Base-by-base conservation (phyloP, 2,888 invertebrate species). In the Drosophila nr. medialis region DNA sequence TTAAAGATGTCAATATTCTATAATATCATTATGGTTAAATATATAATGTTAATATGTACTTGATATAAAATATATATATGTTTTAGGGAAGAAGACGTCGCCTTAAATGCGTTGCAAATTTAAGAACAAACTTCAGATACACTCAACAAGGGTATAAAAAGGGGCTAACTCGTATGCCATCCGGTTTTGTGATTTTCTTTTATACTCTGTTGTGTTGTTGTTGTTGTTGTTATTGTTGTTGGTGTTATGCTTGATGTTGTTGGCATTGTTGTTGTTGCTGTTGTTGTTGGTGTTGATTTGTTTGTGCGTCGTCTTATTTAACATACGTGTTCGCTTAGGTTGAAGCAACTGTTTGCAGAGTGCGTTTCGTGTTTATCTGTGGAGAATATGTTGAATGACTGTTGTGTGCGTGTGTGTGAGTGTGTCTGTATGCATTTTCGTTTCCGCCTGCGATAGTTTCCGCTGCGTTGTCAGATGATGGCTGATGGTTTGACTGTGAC, bases 401-500 rank as follows among this genome's bases (percentile, higher is more conserved):
- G 58, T 10, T 62, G 45, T 27, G 36, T 10, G 24, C n/a, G 51
- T 48, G 38, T 24, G 48, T 50, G n/a, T 50, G 30, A 30, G 38
- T 42, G 54, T 65, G 45, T 56, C 38, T 48, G 32, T 77, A 66
- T 78, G 78, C 72, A 79, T 76, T 77, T 76, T 77, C 77, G 77
- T 62, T 78, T 76, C 77, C 78, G 80, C 54, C 56, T 66, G 61
- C 58, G 64, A 80, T 77, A 77, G 77, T 80, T 77, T 77, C 76
- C 81, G 68, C 55, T 78, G 82, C 63, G 67, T 51, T 72, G 71
- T 50, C 51, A 64, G 56, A 60, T 67, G 65, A 62, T 55, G 71
- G 68, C 62, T 67, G 80, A 67, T 67, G 64, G 71, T 54, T 83
- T 75, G 70, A 71, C 86, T 71, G 81, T 55, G 64, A 64, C 66